phyloP scores from a whole-genome alignment of 2,113 vertebrate species.

The Isurus oxyrinchus region DNA sequence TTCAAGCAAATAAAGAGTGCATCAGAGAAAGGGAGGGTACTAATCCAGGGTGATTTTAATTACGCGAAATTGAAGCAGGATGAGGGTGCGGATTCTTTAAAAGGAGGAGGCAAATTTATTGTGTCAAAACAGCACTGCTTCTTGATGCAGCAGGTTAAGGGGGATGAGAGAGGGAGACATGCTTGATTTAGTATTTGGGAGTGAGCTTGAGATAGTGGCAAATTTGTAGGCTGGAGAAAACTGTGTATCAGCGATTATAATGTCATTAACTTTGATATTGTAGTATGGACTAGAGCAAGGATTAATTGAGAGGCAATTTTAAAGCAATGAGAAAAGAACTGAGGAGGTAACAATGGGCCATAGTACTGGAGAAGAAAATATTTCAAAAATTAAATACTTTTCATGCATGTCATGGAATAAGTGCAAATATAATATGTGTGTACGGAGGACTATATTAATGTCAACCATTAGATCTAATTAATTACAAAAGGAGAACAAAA shows the following conservation, averaged over 20 bases:
- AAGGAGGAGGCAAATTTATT: slow-evolving; percentile 32
- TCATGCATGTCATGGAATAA: neutral
- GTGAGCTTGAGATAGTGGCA: slow-evolving; percentile 28
- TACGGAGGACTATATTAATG: neutral
- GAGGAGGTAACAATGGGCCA: neutral
- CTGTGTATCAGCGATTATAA: slow-evolving; percentile 33
- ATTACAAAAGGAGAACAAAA: neutral
- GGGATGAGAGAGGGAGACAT: slow-evolving; percentile 5
- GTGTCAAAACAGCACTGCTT: slow-evolving; percentile 30
- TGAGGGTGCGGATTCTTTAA: neutral
- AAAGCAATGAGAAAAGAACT: neutral
- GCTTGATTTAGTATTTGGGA: slow-evolving; percentile 35
- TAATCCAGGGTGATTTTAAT: slow-evolving; percentile 31
- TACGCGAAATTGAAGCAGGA: slow-evolving; percentile 26
- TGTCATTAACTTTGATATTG: slow-evolving; percentile 28
- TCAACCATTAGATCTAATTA: neutral
- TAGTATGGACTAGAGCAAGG: slow-evolving; percentile 5
- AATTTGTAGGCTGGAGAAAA: slow-evolving; percentile 35
- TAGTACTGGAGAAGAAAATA: neutral
- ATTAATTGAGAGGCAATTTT: slow-evolving; percentile 17
- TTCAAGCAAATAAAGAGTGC: slow-evolving; percentile 33
- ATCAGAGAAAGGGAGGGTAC: slow-evolving; percentile 2
- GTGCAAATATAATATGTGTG: neutral
- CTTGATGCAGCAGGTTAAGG: slow-evolving; percentile 33
- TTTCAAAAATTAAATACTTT: slow-evolving; percentile 31